Conservation (phyloP, 2,113 vertebrate genomes). For the Collichthys lucidus region DNA sequence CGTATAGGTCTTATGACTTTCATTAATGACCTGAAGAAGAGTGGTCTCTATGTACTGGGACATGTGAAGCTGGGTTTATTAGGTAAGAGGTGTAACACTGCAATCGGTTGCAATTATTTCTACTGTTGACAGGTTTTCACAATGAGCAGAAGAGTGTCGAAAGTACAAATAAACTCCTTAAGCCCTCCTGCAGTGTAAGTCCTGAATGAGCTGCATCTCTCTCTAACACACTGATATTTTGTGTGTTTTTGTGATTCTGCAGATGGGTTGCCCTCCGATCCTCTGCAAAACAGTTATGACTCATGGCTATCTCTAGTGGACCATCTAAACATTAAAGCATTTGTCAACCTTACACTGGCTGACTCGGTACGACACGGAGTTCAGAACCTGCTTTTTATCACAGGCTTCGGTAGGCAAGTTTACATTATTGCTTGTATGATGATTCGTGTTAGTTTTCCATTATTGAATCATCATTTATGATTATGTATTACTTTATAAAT, state of each 20-base stretch:
- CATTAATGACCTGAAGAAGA: constrained; percentile 96
- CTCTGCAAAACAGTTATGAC: constrained; percentile 85
- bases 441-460: neutral
- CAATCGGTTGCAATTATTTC: neutral
- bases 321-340: constrained; percentile 90
- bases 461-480: neutral
- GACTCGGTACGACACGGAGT: constrained; percentile 85
- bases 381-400: constrained; percentile 91
- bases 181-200: neutral
- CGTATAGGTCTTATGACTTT: constrained; percentile 88
- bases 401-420: constrained; percentile 86
- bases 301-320: constrained; percentile 90
- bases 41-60: constrained; percentile 92
- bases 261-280: constrained; percentile 88
- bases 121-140: neutral
- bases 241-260: constrained; percentile 14
- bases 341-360: constrained; percentile 89
- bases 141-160: neutral
- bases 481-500: neutral
- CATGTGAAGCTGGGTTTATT: constrained; percentile 91
- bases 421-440: neutral
- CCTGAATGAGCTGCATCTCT: neutral
- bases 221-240: neutral
- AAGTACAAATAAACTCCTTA: neutral
- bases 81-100: constrained; percentile 80